phyloP scores from a whole-genome alignment of 2,797 vertebrate species.

The Neosilurus mollespiculum region DNA sequence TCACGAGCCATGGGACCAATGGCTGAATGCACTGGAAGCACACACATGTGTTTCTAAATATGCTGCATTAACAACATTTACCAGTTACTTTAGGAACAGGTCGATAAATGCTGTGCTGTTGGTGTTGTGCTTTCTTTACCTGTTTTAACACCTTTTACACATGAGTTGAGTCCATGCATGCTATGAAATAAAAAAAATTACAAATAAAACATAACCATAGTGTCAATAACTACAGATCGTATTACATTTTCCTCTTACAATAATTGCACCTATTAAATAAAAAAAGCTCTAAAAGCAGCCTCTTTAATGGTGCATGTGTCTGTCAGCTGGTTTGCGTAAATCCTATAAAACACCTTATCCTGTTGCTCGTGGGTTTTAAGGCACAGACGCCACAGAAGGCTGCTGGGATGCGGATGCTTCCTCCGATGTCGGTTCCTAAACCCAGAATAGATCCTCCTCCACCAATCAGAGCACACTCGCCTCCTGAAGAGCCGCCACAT shows the following conservation, averaged over 20 bases:
- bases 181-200: constrained; percentile 64
- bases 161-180: constrained; percentile 65
- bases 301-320: not conserved
- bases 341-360: constrained; percentile 72
- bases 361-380: constrained; percentile 74
- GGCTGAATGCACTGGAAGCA: constrained; percentile 60
- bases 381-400: constrained; percentile 81
- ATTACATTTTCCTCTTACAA: not conserved
- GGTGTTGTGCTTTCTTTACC: constrained; percentile 63
- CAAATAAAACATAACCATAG: not conserved
- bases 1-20: constrained; percentile 85
- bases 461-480: constrained; percentile 77
- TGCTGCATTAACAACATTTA: not conserved
- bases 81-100: not conserved
- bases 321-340: not conserved
- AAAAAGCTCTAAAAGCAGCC: not conserved
- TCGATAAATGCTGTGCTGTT: not conserved
- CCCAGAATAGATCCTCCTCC: constrained; percentile 81
- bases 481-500: constrained; percentile 83
- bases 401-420: constrained; percentile 78
- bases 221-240: not conserved
- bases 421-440: constrained; percentile 72
- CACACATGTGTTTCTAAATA: not conserved
- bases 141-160: constrained; percentile 76
- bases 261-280: not conserved